Evolutionary conservation across 2,113 vertebrate genomes (phyloP), one percentile per base, ranked within the genome.

Genomic region (Crocuta crocuta): DNA sequence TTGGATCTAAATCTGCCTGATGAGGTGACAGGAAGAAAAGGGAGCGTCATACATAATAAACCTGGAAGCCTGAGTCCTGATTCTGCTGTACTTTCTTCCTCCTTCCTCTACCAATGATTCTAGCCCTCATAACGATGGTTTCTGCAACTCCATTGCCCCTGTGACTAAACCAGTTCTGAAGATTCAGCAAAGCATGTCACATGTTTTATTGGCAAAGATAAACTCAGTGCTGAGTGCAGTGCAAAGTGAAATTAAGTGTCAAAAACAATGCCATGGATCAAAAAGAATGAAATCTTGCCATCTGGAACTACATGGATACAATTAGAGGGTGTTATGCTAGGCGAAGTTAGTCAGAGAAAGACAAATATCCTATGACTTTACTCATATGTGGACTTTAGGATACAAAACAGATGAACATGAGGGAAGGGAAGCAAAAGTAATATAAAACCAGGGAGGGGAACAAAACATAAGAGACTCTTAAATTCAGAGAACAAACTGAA

Each of bases 1-100:
- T 43, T 83, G 79, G 73, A 45, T 96, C 92, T 92, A 96, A 96
- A 97, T 74, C 58, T 58, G 21, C 85, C 80, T 95, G 95, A 90
- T 45, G 92, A 78, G 21, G 73, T 82, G 53, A 84, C 53, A 43
- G 43, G 79, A 2, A 16, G 45, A 79, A 79, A 78, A 80, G 43
- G 39, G 61, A 73, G 63, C 66, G 28, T 90, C 55, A 35, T 66
- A 90, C 76, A 43, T 39, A 45, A 35, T 45, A 91, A 91, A 58
- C 80, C 80, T 79, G 83, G 74, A 92, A 96, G 53, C 65, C 1
- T 50, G 94, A 94, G 68, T 86, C n/a, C 43, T 86, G 10, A 74
- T 85, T 95, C 87, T 96, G 31, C 33, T 63, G 17, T n/a, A 84
- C 71, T 84, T 76, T 45, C 26, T 96, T 39, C 45, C 17, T 85